A percentile compares a stretch with the other conserved stretches of the same genome.
Evolutionary conservation across 1,140 invertebrate genomes (phyloP).

Genomic region (Lepidotrigona ventralis): DNA sequence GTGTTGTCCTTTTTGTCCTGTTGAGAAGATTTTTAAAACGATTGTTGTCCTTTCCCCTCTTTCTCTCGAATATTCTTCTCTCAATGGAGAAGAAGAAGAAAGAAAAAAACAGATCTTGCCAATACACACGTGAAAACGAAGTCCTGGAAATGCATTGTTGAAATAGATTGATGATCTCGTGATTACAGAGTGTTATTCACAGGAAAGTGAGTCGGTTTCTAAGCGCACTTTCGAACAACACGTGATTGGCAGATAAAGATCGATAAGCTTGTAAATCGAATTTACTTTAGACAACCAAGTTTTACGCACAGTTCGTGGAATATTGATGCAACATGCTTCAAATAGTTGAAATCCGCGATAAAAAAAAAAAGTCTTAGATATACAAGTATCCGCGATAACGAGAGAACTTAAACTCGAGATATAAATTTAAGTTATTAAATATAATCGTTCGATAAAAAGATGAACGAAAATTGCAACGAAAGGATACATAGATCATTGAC

Average conservation of each 20-base stretch:
- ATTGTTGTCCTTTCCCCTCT: neutral
- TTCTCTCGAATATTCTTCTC: neutral
- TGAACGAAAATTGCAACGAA: no score
- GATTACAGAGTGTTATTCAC: neutral
- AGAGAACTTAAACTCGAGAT: neutral
- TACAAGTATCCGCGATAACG: neutral
- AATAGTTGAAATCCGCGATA: neutral
- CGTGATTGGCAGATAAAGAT: neutral
- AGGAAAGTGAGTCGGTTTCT: no score
- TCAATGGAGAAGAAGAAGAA: neutral
- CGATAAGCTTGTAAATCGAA: neutral
- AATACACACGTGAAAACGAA: neutral
- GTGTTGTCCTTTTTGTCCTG: neutral
- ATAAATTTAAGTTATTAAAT: neutral
- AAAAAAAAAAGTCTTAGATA: neutral
- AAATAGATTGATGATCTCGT: neutral
- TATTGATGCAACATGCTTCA: neutral
- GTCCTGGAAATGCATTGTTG: neutral
- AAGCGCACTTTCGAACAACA: neutral
- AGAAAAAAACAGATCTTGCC: neutral
- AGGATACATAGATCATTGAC: no score
- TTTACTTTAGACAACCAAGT: conserved; percentile 6
- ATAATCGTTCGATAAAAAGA: neutral
- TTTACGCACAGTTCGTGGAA: neutral
- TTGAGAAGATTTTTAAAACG: neutral